These are phyloP conservation scores for Tupaia chinensis DNA, from an alignment of 2,113 vertebrate species.

Conservation along the genomic window DNA sequence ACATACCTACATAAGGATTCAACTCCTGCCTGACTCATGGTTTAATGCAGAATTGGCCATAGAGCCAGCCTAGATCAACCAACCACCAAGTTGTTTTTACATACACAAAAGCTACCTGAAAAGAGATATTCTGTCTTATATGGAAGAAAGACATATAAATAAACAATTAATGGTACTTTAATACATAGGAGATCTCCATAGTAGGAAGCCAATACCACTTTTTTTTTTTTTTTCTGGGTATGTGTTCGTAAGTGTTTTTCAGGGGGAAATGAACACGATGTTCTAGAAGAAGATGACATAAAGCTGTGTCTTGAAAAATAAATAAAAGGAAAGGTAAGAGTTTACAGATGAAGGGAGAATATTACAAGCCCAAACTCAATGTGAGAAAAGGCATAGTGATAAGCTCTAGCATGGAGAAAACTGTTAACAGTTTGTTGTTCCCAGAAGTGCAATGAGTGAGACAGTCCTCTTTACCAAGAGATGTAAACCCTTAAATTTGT, in stretches of 20 bases:
- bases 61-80: neutral
- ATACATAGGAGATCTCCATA: neutral
- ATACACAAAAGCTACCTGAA: neutral
- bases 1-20: neutral
- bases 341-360: neutral
- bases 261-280: neutral
- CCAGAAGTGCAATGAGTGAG: neutral
- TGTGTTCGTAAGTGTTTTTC: neutral
- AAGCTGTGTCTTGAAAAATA: neutral
- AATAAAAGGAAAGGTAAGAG: neutral
- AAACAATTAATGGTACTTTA: neutral
- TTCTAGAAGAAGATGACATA: neutral
- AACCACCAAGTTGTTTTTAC: neutral
- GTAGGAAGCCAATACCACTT: neutral
- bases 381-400: neutral
- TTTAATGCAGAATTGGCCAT: neutral
- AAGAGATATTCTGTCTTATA: neutral
- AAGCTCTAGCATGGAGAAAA: neutral
- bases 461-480: neutral
- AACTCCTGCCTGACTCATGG: neutral
- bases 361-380: neutral
- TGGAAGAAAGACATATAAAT: neutral
- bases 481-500: neutral
- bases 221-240: neutral
- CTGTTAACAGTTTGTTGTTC: slow-evolving; percentile 6